These are phyloP conservation scores for Agapetus fuscipes DNA, from an alignment of 2,888 invertebrate genomes.

Conservation along the genomic window DNA sequence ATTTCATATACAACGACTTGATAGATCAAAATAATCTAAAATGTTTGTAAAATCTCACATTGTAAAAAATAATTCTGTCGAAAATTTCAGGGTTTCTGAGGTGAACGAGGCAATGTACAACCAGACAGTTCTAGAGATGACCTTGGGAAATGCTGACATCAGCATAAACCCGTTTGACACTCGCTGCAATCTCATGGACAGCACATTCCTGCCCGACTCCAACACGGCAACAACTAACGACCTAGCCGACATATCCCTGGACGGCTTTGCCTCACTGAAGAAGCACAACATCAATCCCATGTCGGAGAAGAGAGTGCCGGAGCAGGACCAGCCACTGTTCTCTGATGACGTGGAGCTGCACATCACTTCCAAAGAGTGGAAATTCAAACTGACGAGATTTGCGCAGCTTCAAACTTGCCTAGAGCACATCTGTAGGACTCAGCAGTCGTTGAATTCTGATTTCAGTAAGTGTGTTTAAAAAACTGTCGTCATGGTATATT, in stretches of 20 bases:
- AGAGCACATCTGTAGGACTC: constrained; percentile 39
- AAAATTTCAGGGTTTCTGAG: constrained; percentile 17
- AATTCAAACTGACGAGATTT: constrained; percentile 38
- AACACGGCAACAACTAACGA: constrained; percentile 38
- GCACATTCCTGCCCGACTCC: constrained; percentile 30
- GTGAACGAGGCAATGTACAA: constrained; percentile 25
- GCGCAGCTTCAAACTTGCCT: constrained; percentile 41
- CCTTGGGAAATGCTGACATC: constrained; percentile 38
- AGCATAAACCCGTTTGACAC: constrained; percentile 39
- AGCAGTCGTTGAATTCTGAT: constrained; percentile 34
- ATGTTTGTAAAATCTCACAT: no score
- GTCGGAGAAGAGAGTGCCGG: constrained; percentile 10
- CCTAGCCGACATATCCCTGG: constrained; percentile 35
- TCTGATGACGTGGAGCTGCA: constrained; percentile 41
- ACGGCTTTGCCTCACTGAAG: constrained; percentile 41
- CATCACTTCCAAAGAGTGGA: constrained; percentile 32
- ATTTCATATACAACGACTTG: no score
- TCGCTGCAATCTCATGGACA: constrained; percentile 33
- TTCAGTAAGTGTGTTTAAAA: constrained; percentile 33
- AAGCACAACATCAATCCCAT: constrained; percentile 36
- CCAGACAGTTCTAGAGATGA: constrained; percentile 45
- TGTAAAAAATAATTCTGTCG: no score
- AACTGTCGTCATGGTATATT: not conserved
- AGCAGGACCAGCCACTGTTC: constrained; percentile 32
- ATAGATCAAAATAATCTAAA: no score